These are phyloP conservation scores for Tetragonula clypearis DNA, from an alignment of 1,140 invertebrate species.

Conservation along the genomic window DNA sequence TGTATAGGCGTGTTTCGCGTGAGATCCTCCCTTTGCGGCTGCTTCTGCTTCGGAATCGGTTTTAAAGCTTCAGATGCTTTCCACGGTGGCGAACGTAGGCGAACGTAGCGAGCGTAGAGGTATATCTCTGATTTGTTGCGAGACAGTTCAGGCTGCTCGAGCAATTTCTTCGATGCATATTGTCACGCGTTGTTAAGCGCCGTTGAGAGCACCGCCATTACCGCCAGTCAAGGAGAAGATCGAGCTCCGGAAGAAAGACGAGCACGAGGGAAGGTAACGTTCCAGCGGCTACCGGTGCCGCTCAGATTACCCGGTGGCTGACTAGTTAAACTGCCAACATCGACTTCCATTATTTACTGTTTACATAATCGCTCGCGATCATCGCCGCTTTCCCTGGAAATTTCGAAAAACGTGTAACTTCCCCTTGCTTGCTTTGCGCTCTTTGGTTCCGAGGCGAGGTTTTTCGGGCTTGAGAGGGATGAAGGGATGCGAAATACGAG, in stretches of 20 bases:
- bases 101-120: not conserved
- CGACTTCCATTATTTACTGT: slow-evolving; percentile 37
- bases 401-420: not conserved
- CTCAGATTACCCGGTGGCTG: slow-evolving; percentile 8
- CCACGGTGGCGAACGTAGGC: not conserved
- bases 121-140: slow-evolving; percentile 7
- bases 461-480: no score
- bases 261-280: slow-evolving; percentile 42
- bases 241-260: slow-evolving; percentile 43
- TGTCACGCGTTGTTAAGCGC: slow-evolving; percentile 81
- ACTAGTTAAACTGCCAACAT: slow-evolving; percentile 24
- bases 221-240: slow-evolving; percentile 58
- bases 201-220: slow-evolving; percentile 73
- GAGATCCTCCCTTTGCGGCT: slow-evolving; percentile 59
- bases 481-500: not conserved
- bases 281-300: not conserved
- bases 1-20: slow-evolving; percentile 75
- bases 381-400: not conserved
- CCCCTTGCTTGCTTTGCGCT: not conserved
- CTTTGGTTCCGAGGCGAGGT: not conserved
- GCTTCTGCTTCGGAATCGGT: not conserved
- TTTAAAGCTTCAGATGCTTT: not conserved
- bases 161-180: slow-evolving; percentile 77
- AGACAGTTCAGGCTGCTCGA: slow-evolving; percentile 57
- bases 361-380: slow-evolving; percentile 39